Conservation (phyloP, 2,113 vertebrate genomes). For the Ptychochromis oligacanthus region DNA sequence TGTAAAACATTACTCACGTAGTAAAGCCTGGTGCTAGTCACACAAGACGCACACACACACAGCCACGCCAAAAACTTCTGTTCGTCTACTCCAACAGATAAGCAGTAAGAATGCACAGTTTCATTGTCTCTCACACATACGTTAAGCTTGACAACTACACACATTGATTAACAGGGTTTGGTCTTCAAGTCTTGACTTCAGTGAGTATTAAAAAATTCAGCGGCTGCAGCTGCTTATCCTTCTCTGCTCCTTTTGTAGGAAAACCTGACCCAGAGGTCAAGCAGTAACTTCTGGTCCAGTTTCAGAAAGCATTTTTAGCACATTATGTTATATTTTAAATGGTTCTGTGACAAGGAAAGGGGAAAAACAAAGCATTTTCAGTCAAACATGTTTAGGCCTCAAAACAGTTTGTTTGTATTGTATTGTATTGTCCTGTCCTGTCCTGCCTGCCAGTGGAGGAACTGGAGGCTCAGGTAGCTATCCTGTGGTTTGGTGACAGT, state of each 20-base stretch:
- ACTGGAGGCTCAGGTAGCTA: conserved; percentile 22
- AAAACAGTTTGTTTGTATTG: neutral
- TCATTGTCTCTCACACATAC: conserved; percentile 23
- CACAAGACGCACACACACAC: conserved; percentile 37
- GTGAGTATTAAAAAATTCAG: conserved; percentile 26
- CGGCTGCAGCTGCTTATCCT: conserved; percentile 14
- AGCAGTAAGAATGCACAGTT: conserved; percentile 24
- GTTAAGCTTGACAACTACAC: conserved; percentile 42
- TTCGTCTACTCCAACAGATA: conserved; percentile 8
- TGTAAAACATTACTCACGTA: conserved; percentile 38
- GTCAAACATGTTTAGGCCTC: conserved; percentile 36
- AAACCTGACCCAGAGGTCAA: conserved; percentile 43
- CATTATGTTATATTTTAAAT: conserved; percentile 39
- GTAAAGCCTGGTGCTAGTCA: conserved; percentile 38
- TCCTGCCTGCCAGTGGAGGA: conserved; percentile 31
- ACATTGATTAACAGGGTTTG: conserved; percentile 62
- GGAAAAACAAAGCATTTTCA: conserved; percentile 30
- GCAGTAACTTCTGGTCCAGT: conserved; percentile 51
- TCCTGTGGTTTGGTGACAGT: conserved; percentile 43
- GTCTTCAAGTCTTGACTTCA: conserved; percentile 67
- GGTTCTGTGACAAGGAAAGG: conserved; percentile 23
- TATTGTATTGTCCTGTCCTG: neutral
- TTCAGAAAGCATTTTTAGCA: conserved; percentile 45
- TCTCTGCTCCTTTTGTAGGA: conserved; percentile 10
- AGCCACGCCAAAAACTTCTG: conserved; percentile 32